Evolutionary conservation across 23 tunicate species (phyloP).

Genomic region (Corella eumyota): DNA sequence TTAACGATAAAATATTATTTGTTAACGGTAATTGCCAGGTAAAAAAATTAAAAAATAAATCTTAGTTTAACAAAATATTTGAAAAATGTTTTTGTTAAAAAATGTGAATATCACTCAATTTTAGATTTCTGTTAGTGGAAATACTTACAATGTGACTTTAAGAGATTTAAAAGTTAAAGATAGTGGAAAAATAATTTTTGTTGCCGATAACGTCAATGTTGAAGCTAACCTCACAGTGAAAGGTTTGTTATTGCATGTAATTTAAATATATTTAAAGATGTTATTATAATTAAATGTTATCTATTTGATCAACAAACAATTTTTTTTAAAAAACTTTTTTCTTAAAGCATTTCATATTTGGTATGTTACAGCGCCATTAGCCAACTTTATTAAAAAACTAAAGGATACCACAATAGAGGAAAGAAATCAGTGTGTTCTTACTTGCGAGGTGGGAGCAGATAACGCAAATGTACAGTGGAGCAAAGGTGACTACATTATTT

Average conservation of each 20-base stretch:
- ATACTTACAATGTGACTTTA: slow-evolving; percentile 9
- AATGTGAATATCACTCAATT: too few relatives aligned
- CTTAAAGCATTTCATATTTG: too few relatives aligned
- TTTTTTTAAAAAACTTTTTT: too few relatives aligned
- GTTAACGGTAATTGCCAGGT: slow-evolving; percentile 7
- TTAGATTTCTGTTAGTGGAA: slow-evolving; percentile 7
- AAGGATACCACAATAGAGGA: slow-evolving; percentile 5
- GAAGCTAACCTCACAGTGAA: slow-evolving; percentile 11
- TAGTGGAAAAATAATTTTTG: slow-evolving; percentile 8
- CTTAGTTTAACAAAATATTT: too few relatives aligned
- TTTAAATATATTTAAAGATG: neutral
- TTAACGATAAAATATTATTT: slow-evolving; percentile 3
- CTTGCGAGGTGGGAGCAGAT: slow-evolving; percentile 24
- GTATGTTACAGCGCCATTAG: slow-evolving; percentile 18
- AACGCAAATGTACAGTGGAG: slow-evolving; percentile 28
- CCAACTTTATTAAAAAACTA: slow-evolving; percentile 9
- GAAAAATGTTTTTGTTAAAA: neutral
- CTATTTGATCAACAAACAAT: too few relatives aligned
- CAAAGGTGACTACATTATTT: too few relatives aligned
- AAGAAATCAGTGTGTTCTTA: slow-evolving; percentile 8
- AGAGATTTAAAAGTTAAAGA: slow-evolving; percentile 2
- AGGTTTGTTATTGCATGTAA: too few relatives aligned
- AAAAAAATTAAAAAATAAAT: too few relatives aligned
- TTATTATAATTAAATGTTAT: neutral
- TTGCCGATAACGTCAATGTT: slow-evolving; percentile 8